Percentiles rank a stretch among this genome's conserved stretches.
Conservation (phyloP, 2,888 invertebrate species). For the Amphipyra tragopoginis region DNA sequence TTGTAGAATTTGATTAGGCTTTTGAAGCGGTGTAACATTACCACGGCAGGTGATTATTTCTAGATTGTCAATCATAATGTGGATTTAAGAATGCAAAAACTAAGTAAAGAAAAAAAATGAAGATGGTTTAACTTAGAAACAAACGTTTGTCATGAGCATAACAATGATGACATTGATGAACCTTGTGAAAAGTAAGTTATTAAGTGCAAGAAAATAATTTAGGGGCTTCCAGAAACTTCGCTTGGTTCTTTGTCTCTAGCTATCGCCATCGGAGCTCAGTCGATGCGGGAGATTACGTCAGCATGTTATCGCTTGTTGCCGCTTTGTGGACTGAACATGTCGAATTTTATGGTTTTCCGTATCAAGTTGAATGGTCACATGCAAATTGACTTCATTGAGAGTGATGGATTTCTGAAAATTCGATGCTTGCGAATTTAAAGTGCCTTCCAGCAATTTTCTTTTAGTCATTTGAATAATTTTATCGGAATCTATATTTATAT, state of each 20-base stretch:
- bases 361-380: constrained; percentile 38
- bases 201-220: too few relatives aligned
- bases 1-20: neutral
- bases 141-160: too few relatives aligned
- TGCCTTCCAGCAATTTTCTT: too few relatives aligned
- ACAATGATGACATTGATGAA: too few relatives aligned
- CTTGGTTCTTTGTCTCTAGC: constrained; percentile 57
- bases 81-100: too few relatives aligned
- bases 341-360: constrained; percentile 52
- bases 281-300: constrained; percentile 68
- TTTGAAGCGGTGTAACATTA: neutral
- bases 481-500: too few relatives aligned
- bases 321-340: constrained; percentile 53
- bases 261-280: constrained; percentile 52
- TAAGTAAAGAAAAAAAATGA: too few relatives aligned
- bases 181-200: too few relatives aligned
- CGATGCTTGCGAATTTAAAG: neutral
- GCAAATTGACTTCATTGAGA: constrained; percentile 46
- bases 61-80: too few relatives aligned
- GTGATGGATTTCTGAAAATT: constrained; percentile 18
- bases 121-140: too few relatives aligned
- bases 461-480: too few relatives aligned
- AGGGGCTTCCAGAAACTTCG: constrained; percentile 18
- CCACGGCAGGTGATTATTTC: too few relatives aligned
- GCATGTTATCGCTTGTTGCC: constrained; percentile 66